phyloP scores from a whole-genome alignment of 2,113 vertebrate species.

The Neotragus pygmaeus region DNA sequence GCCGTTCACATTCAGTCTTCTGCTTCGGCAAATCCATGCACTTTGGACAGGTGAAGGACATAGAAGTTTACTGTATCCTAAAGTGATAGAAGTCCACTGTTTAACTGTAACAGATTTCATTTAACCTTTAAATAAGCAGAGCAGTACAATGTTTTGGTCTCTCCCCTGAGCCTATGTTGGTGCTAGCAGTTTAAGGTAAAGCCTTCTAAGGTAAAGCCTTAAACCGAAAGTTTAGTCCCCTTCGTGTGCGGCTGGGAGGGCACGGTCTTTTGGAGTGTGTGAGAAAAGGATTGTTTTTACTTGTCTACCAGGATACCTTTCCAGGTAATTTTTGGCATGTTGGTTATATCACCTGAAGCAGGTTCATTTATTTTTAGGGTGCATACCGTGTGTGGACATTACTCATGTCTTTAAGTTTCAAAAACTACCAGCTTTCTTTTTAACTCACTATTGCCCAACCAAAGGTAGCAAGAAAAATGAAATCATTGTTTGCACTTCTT shows the following conservation, averaged over 20 bases:
- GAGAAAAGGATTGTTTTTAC: background rate
- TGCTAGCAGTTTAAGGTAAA: background rate
- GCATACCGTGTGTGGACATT: background rate
- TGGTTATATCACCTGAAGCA: background rate
- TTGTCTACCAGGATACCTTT: background rate
- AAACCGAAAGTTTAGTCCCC: background rate
- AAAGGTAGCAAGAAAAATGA: background rate
- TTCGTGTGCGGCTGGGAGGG: background rate
- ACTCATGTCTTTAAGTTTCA: background rate
- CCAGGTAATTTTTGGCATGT: background rate
- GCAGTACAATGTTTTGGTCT: background rate
- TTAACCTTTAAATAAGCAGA: background rate
- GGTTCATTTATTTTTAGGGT: background rate
- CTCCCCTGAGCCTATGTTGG: rapidly evolving
- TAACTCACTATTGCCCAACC: background rate
- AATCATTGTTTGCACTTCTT: background rate
- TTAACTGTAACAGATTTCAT: background rate
- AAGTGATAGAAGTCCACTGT: background rate
- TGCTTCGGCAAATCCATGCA: background rate
- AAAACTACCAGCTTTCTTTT: background rate
- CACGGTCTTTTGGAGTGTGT: background rate
- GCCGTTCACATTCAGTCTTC: background rate
- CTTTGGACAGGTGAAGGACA: background rate
- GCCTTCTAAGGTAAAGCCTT: background rate
- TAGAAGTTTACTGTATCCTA: background rate